Evolutionary conservation across 2,888 invertebrate species (phyloP).

Genomic region (Cryptocephalus primarius): DNA sequence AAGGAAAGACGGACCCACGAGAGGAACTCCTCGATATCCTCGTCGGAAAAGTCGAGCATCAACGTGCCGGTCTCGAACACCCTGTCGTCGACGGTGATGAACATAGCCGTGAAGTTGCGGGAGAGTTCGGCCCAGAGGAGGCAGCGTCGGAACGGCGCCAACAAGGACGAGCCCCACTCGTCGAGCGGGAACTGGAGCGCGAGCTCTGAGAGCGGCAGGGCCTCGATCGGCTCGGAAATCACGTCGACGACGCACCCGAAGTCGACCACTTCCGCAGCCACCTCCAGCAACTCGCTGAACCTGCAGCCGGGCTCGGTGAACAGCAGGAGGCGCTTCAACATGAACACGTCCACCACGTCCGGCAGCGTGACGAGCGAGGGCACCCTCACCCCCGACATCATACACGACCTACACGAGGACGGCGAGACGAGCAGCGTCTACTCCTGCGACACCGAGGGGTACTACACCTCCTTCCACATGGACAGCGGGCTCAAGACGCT

Average conservation of each 20-base stretch:
- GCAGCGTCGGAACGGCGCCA: conserved; percentile 52
- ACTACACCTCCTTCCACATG: conserved; percentile 95
- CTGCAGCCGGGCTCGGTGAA: conserved; percentile 59
- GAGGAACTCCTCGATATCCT: conserved; percentile 62
- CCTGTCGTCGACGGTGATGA: conserved; percentile 47
- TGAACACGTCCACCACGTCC: conserved; percentile 65
- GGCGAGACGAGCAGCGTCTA: conserved; percentile 84
- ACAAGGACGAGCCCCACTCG: conserved; percentile 75
- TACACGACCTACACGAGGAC: conserved; percentile 70
- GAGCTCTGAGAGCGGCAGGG: conserved; percentile 79
- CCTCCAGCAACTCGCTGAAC: conserved; percentile 60
- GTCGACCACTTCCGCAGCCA: conserved; percentile 56
- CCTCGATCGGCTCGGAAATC: conserved; percentile 76
- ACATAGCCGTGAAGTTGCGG: conserved; percentile 60
- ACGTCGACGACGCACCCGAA: conserved; percentile 60
- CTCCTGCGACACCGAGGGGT: conserved; percentile 94
- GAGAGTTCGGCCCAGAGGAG: conserved; percentile 63
- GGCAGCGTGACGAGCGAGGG: conserved; percentile 79
- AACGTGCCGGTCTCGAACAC: conserved; percentile 43
- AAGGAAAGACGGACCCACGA: conserved; percentile 62
- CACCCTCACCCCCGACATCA: conserved; percentile 73
- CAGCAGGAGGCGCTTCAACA: conserved; percentile 50
- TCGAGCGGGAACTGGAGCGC: conserved; percentile 94
- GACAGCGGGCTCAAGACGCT: conserved; percentile 85
- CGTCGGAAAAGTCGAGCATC: conserved; percentile 58